These are phyloP conservation scores for Scolopax mira DNA, from an alignment of 2,113 vertebrate genomes.

Conservation along the genomic window DNA sequence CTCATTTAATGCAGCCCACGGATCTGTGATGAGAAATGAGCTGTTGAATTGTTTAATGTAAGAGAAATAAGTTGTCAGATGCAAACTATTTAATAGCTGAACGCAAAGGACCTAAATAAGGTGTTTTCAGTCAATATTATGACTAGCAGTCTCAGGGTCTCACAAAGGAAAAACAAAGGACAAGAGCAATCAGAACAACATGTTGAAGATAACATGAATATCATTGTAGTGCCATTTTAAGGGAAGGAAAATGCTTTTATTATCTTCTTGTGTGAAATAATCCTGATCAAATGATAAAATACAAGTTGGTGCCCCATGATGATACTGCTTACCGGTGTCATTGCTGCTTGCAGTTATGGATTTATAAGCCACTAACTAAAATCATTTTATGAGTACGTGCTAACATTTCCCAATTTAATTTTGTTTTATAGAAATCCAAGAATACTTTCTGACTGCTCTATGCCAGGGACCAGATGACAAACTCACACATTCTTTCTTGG, in stretches of 20 bases:
- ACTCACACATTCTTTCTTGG: neutral
- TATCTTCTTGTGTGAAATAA: neutral
- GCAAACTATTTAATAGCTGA: neutral
- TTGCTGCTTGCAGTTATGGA: accelerated
- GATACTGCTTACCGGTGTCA: neutral
- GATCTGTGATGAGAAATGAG: neutral
- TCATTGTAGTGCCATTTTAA: neutral
- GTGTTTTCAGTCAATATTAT: neutral
- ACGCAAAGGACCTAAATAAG: neutral
- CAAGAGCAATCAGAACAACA: neutral
- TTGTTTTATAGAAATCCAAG: neutral
- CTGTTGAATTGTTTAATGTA: neutral
- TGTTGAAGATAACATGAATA: neutral
- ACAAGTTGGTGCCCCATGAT: neutral
- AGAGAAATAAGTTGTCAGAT: neutral
- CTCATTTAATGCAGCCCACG: neutral
- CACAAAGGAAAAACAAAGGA: neutral
- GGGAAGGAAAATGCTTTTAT: neutral
- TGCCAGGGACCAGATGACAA: neutral
- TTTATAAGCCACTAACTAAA: neutral
- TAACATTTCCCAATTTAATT: neutral
- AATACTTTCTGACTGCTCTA: neutral
- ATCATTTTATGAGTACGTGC: neutral
- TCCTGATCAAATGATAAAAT: neutral
- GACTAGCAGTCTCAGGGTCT: neutral